A percentile compares a stretch with the other conserved stretches of the same genome.
phyloP scores from a whole-genome alignment of 2,888 invertebrate species.

The Eucriotettix oculatus region DNA sequence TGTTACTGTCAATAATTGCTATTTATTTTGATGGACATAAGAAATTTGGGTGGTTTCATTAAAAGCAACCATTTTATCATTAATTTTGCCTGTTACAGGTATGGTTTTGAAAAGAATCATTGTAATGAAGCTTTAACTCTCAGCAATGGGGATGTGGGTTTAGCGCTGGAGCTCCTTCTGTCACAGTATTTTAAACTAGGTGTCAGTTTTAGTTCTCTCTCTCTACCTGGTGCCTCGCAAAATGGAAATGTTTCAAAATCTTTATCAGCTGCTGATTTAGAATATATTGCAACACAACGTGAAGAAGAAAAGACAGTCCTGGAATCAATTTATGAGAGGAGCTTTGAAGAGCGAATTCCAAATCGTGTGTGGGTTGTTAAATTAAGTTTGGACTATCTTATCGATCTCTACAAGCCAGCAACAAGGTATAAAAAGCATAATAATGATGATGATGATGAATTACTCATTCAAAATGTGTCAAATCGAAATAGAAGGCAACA shows the following conservation, averaged over 20 bases:
- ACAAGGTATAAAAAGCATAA: too few species aligned
- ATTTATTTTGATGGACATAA: too few species aligned
- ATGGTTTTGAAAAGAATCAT: conserved; percentile 57
- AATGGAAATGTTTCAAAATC: conserved; percentile 26
- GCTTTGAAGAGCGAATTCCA: conserved; percentile 48
- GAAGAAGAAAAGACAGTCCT: conserved; percentile 56
- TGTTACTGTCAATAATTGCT: too few species aligned
- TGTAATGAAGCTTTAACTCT: conserved; percentile 56
- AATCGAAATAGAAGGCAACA: too few species aligned
- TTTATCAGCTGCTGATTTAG: conserved; percentile 16
- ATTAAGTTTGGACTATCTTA: conserved; percentile 29
- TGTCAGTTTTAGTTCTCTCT: conserved; percentile 17
- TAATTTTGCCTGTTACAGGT: conserved; percentile 29
- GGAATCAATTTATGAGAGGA: conserved; percentile 58
- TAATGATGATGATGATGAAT: too few species aligned
- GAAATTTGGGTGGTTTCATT: too few species aligned
- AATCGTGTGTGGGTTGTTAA: conserved; percentile 53
- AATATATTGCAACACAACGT: conserved; percentile 43
- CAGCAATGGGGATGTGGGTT: conserved; percentile 50
- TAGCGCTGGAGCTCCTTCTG: conserved; percentile 51
- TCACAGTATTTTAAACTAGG: conserved; percentile 40
- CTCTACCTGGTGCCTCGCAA: conserved; percentile 15
- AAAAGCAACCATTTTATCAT: not conserved
- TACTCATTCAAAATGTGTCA: too few species aligned
- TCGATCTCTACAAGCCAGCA: too few species aligned